Evolutionary conservation across 2,113 vertebrate genomes (phyloP).

Genomic region (Sinocyclocheilus grahami): DNA sequence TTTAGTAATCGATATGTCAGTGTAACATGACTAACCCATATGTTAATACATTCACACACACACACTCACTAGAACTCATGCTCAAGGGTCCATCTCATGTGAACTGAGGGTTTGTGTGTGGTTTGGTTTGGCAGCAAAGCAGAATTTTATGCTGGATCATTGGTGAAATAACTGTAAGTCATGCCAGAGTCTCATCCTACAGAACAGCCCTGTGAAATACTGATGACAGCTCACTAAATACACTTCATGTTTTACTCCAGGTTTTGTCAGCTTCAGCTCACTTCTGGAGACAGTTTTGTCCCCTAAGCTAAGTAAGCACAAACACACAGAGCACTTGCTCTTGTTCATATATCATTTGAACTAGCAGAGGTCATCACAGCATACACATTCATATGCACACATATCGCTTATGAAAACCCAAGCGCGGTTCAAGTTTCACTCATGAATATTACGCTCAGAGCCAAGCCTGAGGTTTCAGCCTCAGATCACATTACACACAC

Average conservation of each 20-base stretch:
- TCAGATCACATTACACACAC: constrained; percentile 40
- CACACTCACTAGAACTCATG: not conserved
- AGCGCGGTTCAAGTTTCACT: constrained; percentile 41
- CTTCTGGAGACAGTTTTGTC: not conserved
- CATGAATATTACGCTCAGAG: not conserved
- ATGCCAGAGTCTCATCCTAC: constrained; percentile 6
- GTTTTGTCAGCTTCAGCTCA: not conserved
- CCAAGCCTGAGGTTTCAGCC: constrained; percentile 30
- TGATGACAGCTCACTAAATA: constrained; percentile 41
- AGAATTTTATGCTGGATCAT: constrained; percentile 34
- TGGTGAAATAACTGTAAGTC: constrained; percentile 22
- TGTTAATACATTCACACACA: not conserved
- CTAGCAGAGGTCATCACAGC: not conserved
- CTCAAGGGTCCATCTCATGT: constrained; percentile 5
- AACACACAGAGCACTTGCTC: not conserved
- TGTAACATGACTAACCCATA: not conserved
- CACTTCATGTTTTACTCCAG: not conserved
- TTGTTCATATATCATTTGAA: constrained; percentile 28
- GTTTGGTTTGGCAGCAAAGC: constrained; percentile 8
- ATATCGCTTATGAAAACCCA: constrained; percentile 37
- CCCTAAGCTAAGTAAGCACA: not conserved
- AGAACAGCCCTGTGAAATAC: constrained; percentile 2
- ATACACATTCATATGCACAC: constrained; percentile 30
- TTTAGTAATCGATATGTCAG: not conserved
- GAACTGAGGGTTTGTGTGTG: constrained; percentile 5